Evolutionary conservation across 2,797 vertebrate species (phyloP).

Genomic region (Melanotaenia boesemani): DNA sequence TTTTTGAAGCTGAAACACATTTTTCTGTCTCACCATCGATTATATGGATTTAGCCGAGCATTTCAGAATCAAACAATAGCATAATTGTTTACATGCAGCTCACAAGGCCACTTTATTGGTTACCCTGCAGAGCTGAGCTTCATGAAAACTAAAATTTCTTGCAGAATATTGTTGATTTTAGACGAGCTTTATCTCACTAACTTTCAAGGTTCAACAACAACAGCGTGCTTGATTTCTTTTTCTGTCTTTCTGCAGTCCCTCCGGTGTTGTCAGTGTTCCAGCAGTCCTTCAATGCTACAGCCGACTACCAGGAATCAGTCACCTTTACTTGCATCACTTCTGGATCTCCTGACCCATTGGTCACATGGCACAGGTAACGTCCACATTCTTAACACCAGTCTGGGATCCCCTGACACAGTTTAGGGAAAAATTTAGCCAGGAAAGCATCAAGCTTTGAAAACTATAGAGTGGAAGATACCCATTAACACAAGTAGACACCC

Average conservation of each 20-base stretch:
- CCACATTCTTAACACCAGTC: background rate
- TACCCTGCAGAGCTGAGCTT: background rate
- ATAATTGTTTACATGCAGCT: constrained; percentile 45
- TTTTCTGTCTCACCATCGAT: constrained; percentile 36
- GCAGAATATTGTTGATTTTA: constrained; percentile 11
- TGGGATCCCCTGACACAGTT: background rate
- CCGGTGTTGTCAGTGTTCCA: constrained; percentile 90
- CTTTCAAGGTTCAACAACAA: constrained; percentile 1
- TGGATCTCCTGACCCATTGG: constrained; percentile 92
- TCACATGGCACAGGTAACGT: constrained; percentile 93
- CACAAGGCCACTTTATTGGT: constrained; percentile 16
- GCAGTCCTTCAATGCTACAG: constrained; percentile 95
- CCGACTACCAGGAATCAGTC: constrained; percentile 92
- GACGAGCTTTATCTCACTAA: background rate
- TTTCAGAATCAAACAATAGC: constrained; percentile 48
- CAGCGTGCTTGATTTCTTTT: background rate
- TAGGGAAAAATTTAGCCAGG: background rate
- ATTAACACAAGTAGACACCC: background rate
- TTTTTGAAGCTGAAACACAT: constrained; percentile 39
- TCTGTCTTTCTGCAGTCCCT: constrained; percentile 84
- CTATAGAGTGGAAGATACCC: background rate
- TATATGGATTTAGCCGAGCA: constrained; percentile 25
- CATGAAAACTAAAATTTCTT: constrained; percentile 1
- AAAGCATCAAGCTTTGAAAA: background rate
- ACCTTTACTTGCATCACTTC: constrained; percentile 91